Evolutionary conservation across 2,888 invertebrate genomes (phyloP).

Genomic region (Drosophila hamatofila): DNA sequence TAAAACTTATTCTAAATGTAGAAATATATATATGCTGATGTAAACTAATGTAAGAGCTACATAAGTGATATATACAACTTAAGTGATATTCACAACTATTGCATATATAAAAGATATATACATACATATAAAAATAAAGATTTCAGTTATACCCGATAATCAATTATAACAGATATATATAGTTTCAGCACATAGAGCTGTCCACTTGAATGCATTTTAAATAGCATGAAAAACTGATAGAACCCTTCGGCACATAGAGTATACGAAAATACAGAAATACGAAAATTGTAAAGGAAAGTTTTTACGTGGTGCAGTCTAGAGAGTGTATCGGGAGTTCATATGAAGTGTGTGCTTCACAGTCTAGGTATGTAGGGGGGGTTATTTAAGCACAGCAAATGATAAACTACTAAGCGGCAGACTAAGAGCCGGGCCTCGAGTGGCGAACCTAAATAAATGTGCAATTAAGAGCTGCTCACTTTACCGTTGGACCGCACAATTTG

Average conservation of each 20-base stretch:
- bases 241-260: neutral
- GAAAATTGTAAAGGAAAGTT: constrained; percentile 63
- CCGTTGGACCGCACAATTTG: constrained; percentile 81
- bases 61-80: too few relatives aligned
- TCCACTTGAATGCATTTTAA: neutral
- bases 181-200: neutral
- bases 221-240: neutral
- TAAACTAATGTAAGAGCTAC: too few relatives aligned
- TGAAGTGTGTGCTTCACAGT: constrained; percentile 40
- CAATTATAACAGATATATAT: too few relatives aligned
- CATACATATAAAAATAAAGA: too few relatives aligned
- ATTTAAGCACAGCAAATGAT: constrained; percentile 81
- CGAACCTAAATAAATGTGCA: constrained; percentile 83
- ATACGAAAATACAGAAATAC: constrained; percentile 35
- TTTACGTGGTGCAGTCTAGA: constrained; percentile 34
- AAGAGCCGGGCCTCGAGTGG: constrained; percentile 51
- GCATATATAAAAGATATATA: too few relatives aligned
- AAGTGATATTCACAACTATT: too few relatives aligned
- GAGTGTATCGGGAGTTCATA: constrained; percentile 37
- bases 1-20: too few relatives aligned
- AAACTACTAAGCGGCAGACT: constrained; percentile 79
- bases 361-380: constrained; percentile 39
- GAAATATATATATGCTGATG: too few relatives aligned
- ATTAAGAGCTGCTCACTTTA: constrained; percentile 83
- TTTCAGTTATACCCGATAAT: too few relatives aligned